Evolutionary conservation across 2,113 vertebrate species (phyloP).

Genomic region (Phyllostomus hastatus): DNA sequence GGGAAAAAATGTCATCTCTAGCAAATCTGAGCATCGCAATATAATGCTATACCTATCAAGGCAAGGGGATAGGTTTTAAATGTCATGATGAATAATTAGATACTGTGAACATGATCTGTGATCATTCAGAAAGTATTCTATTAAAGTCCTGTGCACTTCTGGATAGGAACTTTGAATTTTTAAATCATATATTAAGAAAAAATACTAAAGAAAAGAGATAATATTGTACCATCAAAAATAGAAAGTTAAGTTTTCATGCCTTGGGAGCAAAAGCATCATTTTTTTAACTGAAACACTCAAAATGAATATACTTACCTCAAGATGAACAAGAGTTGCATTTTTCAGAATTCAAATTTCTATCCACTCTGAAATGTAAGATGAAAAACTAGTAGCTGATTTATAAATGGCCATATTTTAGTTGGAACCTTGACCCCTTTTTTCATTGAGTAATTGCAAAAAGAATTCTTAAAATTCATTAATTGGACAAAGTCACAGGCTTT

Average conservation of each 20-base stretch:
- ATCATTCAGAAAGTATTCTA: constrained; percentile 66
- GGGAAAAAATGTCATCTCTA: constrained; percentile 60
- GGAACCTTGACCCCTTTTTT: constrained; percentile 40
- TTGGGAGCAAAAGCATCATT: constrained; percentile 13
- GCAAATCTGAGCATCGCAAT: constrained; percentile 59
- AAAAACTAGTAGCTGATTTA: constrained; percentile 54
- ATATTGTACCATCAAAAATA: constrained; percentile 27
- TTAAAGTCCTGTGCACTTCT: constrained; percentile 61
- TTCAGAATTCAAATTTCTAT: constrained; percentile 69
- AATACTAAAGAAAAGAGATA: constrained; percentile 36
- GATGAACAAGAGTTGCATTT: constrained; percentile 48
- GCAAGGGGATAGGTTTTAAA: constrained; percentile 73
- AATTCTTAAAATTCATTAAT: constrained; percentile 58
- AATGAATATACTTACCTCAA: neutral
- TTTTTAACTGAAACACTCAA: constrained; percentile 15
- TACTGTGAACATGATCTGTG: constrained; percentile 67
- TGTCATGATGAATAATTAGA: constrained; percentile 79
- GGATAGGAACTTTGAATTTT: constrained; percentile 23
- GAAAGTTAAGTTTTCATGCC: constrained; percentile 20
- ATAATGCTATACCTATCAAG: constrained; percentile 37
- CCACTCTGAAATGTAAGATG: constrained; percentile 64
- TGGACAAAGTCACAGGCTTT: constrained; percentile 23
- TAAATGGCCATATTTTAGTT: constrained; percentile 41
- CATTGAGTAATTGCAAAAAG: constrained; percentile 62
- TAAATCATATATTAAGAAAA: constrained; percentile 61